Base-by-base conservation (phyloP, 2,797 vertebrate species). In the Hippocampus kuda region DNA sequence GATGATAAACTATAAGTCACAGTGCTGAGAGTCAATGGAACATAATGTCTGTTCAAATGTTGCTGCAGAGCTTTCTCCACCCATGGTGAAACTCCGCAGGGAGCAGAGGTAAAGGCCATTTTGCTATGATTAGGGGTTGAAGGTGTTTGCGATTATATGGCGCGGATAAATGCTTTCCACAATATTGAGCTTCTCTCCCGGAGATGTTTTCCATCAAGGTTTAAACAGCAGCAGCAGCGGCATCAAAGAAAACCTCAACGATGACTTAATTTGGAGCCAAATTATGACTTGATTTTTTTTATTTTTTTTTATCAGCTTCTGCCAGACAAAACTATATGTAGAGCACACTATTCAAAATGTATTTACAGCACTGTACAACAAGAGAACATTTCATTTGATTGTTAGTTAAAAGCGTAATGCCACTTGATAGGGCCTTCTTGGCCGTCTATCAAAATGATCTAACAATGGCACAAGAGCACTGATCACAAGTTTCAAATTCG, bases 301-400 rank as follows among this genome's bases (percentile, higher is more conserved):
- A 30, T 67, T 74, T 87, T 84, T 68, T 74, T 87, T 84, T 79
- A 83, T 86, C 78, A 81, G 83, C 77, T 81, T 80, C 79, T 85
- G 84, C 84, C 87, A 73, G 86, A 88, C 88, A 85, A 87, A 88
- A 86, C 87, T 90, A 89, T 89, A 89, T 88, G 81, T 87, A 90
- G 83, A 88, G 84, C 87, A 92, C 89, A 88, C 88, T 86, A 89
- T 89, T 89, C 84, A 91, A 65, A 89, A 91, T 82, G 86, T 92
- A 92, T 92, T 91, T 92, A 92, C 91, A 92, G 84, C 79, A 81
- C 88, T 91, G 88, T 92, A 92, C 89, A 91, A 85, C 88, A 88
- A 90, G 84, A 87, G 83, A 88, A 84, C 78, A 68, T 84, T 83
- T 77, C 70, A 69, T 78, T 79, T 82, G 85, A 87, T 87, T 87